These are phyloP conservation scores for Standfussiana lucernea DNA, from an alignment of 2,888 invertebrate species.

Conservation along the genomic window DNA sequence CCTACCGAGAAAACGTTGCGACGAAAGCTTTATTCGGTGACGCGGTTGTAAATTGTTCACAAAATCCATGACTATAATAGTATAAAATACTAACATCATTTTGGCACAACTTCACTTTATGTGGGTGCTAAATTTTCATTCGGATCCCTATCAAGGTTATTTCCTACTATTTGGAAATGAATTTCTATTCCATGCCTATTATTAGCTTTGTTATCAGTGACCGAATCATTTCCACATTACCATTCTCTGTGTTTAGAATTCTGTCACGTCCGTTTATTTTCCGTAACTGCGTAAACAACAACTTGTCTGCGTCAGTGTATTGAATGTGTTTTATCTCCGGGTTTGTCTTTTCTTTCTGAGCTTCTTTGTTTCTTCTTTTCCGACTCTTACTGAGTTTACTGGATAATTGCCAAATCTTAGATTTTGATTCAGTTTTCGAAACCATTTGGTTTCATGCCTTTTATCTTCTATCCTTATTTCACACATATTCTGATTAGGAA, in stretches of 20 bases:
- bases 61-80: slow-evolving; percentile 4
- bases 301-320: background rate
- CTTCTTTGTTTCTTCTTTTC: slow-evolving; percentile 3
- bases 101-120: slow-evolving; percentile 41
- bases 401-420: background rate
- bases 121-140: slow-evolving; percentile 59
- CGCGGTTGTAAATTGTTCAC: background rate
- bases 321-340: slow-evolving; percentile 1
- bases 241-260: slow-evolving; percentile 44
- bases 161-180: slow-evolving; percentile 57
- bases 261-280: slow-evolving; percentile 34
- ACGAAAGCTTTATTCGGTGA: background rate
- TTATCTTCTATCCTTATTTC: background rate
- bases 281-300: slow-evolving; percentile 15
- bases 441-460: background rate
- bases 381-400: background rate
- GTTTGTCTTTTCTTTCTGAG: background rate
- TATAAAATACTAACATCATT: slow-evolving; percentile 23
- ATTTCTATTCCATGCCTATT: slow-evolving; percentile 54
- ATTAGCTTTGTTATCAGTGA: slow-evolving; percentile 52
- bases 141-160: slow-evolving; percentile 44
- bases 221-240: slow-evolving; percentile 42
- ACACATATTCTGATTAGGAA: background rate
- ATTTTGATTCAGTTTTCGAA: background rate
- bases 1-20: background rate